Percentiles rank a stretch among this genome's conserved stretches.
Evolutionary conservation across 2,888 invertebrate genomes (phyloP).

Genomic region (Caenorhabditis panamensis): DNA sequence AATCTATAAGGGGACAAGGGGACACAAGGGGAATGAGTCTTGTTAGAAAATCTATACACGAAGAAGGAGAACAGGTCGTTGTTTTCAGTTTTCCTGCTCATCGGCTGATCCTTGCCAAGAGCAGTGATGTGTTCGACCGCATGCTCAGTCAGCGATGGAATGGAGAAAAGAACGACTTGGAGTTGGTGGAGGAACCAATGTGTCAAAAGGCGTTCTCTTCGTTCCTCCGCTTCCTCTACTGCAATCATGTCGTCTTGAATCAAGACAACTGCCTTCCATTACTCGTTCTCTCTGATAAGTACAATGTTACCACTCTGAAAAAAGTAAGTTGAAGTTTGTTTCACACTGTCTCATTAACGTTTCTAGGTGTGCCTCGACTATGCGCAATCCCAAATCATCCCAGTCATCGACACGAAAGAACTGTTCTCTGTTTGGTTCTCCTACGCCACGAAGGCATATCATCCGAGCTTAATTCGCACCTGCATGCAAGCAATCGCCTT

Average conservation of each 20-base stretch:
- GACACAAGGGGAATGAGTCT: no score
- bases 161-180: constrained; percentile 78
- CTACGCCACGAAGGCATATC: constrained; percentile 82
- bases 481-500: constrained; percentile 77
- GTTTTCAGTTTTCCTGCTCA: constrained; percentile 82
- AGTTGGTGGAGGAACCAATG: constrained; percentile 81
- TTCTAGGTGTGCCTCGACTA: constrained; percentile 82
- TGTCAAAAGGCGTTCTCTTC: constrained; percentile 82
- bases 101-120: constrained; percentile 82
- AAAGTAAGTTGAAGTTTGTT: constrained; percentile 72
- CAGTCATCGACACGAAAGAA: constrained; percentile 82
- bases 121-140: constrained; percentile 83
- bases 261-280: constrained; percentile 82
- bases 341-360: not conserved
- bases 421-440: constrained; percentile 83
- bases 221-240: constrained; percentile 82
- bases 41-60: no score
- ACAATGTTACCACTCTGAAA: constrained; percentile 82
- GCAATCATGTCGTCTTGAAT: constrained; percentile 82
- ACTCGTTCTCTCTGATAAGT: constrained; percentile 83
- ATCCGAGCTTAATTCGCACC: constrained; percentile 75
- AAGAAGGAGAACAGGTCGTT: no score
- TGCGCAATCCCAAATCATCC: constrained; percentile 82
- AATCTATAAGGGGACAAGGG: no score
- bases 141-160: constrained; percentile 82